phyloP scores from a whole-genome alignment of 2,888 invertebrate species.

The Cephus nigrinus region DNA sequence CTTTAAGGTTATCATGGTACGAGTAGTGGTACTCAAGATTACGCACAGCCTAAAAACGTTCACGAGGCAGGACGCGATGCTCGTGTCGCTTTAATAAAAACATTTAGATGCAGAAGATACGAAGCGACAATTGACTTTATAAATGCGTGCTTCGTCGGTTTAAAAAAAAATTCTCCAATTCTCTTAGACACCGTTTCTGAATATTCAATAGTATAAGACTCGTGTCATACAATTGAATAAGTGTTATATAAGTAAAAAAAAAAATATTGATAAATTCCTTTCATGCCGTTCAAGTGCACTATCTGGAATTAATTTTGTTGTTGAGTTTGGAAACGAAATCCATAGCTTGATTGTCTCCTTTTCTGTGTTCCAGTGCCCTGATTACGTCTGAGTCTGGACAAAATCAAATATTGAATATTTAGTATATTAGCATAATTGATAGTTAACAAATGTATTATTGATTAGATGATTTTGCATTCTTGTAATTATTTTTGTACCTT shows the following conservation, averaged over 20 bases:
- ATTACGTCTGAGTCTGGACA: slow-evolving; percentile 76
- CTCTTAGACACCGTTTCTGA: background rate
- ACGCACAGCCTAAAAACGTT: slow-evolving; percentile 24
- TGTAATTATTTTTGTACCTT: slow-evolving; percentile 64
- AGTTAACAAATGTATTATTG: slow-evolving; percentile 7
- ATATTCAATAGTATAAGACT: background rate
- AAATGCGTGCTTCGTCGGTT: background rate
- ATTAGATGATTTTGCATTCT: slow-evolving; percentile 8
- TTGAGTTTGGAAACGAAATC: slow-evolving; percentile 88
- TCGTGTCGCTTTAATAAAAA: background rate
- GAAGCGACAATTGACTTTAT: background rate
- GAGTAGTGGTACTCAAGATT: slow-evolving; percentile 6
- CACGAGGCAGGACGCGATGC: background rate
- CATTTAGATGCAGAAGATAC: background rate
- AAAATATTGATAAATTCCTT: background rate
- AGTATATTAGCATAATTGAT: slow-evolving; percentile 12
- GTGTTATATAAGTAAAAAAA: background rate
- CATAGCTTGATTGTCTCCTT: slow-evolving; percentile 88
- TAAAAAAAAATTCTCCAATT: background rate
- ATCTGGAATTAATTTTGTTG: slow-evolving; percentile 68
- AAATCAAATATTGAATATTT: slow-evolving; percentile 25
- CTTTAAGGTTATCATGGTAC: slow-evolving; percentile 10
- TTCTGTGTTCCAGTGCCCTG: slow-evolving; percentile 82
- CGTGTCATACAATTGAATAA: background rate
- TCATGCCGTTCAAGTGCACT: background rate